These are phyloP conservation scores for Melieria picta DNA, from an alignment of 2,888 invertebrate genomes.

Conservation along the genomic window DNA sequence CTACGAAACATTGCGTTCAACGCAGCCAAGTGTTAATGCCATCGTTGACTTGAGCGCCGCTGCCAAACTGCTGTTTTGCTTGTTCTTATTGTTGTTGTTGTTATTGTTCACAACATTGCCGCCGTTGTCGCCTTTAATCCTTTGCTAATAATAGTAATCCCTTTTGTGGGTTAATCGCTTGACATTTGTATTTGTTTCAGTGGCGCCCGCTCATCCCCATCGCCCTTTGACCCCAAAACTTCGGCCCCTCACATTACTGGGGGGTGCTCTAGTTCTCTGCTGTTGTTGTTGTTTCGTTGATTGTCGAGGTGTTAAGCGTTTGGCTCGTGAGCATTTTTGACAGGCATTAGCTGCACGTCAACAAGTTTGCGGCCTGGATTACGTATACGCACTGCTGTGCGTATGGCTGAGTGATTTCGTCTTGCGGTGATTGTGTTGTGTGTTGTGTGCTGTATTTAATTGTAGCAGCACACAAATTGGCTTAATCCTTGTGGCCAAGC, in stretches of 20 bases:
- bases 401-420: too few relatives aligned
- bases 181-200: conserved; percentile 49
- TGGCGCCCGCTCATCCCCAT: background rate
- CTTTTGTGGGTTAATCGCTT: conserved; percentile 58
- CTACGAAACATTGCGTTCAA: background rate
- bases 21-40: too few relatives aligned
- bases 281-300: conserved; percentile 3
- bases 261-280: background rate
- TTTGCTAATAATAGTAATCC: conserved; percentile 60
- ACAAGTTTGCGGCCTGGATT: conserved; percentile 15
- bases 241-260: too few relatives aligned
- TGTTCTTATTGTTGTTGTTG: background rate
- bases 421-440: too few relatives aligned
- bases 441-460: too few relatives aligned
- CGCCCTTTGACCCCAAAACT: background rate
- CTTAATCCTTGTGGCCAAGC: too few relatives aligned
- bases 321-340: background rate
- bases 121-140: conserved; percentile 45
- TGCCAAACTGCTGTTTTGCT: too few relatives aligned
- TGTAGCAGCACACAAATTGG: too few relatives aligned
- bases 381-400: background rate
- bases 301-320: background rate
- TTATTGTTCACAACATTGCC: background rate
- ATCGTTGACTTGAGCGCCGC: too few relatives aligned
- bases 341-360: conserved; percentile 22